Base-by-base conservation (phyloP, 2,113 vertebrate species). In the Scortum barcoo region DNA sequence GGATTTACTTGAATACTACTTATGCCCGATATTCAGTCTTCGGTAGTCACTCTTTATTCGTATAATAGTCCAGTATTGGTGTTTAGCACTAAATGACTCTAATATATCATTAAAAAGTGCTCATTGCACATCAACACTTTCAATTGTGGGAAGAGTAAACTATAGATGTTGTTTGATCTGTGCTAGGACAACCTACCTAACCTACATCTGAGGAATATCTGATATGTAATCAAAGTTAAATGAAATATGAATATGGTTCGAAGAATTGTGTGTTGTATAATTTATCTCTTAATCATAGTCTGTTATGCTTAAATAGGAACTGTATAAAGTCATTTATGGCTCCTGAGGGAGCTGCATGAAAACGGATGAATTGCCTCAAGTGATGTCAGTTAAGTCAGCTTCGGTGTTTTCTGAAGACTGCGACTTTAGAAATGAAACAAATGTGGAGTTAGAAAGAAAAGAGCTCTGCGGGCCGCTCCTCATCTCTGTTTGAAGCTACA, bases 1-100 rank as follows among this genome's bases (percentile, higher is more conserved):
- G 81, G 63, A 81, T 65, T 80, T 67, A 74, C 68, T 67, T 46
- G 48, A 62, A 20, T 63, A 72, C 56, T 51, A 40, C 10, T 80
- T 65, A 53, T 66, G 56, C 17, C 28, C 74, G n/a, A 56, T 42
- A 66, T 60, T 71, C 17, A 71, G 26, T 69, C 66, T 33, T 5
- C 2, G 2, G 48, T 42, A 62, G 28, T 68, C 28, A 30, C 14
- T 13, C 17, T 30, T 44, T 36, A 40, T 54, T 68, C 20, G 0
- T n/a, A n/a, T n/a, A 38, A 56, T 56, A 24, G 58, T 72, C n/a
- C 54, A 24, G 48, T 48, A 46, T n/a, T 58, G 56, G 63, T 66
- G 24, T 44, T 54, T 11, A 4, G 46, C 40, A 30, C 53, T 73
- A 10, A 71, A 54, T 40, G 2, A 40, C 24, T 50, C 28, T 30